A percentile compares a stretch with the other conserved stretches of the same genome.
Conservation (phyloP, 2,888 invertebrate genomes). For the Saturnia pavonia region DNA sequence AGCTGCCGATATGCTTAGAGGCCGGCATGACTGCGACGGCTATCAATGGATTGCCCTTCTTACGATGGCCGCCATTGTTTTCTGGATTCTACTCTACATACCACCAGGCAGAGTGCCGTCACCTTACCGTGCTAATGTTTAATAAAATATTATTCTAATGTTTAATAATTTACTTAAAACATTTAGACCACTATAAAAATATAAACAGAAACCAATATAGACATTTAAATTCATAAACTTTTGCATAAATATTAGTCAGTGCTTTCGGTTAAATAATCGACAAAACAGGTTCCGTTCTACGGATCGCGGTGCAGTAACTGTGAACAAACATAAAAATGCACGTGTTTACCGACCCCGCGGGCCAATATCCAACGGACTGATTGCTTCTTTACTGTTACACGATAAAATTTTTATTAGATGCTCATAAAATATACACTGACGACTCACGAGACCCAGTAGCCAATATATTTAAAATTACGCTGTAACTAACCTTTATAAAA, state of each 20-base stretch:
- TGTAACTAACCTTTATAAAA: slow-evolving; percentile 74
- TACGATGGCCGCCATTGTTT: too few relatives aligned
- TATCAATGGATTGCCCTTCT: too few relatives aligned
- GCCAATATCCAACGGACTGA: slow-evolving; percentile 79
- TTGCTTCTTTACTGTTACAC: slow-evolving; percentile 82
- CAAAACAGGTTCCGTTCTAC: slow-evolving; percentile 49
- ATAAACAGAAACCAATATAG: background rate
- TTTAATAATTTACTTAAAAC: too few relatives aligned
- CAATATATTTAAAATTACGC: slow-evolving; percentile 77
- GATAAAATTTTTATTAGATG: slow-evolving; percentile 79
- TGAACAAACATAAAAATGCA: slow-evolving; percentile 72
- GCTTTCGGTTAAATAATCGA: slow-evolving; percentile 41
- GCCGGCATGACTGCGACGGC: too few relatives aligned
- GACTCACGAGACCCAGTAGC: slow-evolving; percentile 74
- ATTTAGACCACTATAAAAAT: background rate
- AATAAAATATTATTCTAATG: too few relatives aligned
- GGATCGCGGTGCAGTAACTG: slow-evolving; percentile 63
- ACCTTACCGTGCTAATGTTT: too few relatives aligned
- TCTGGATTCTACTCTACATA: too few relatives aligned
- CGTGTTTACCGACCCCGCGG: slow-evolving; percentile 77
- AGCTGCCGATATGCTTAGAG: too few relatives aligned
- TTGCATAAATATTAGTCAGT: background rate
- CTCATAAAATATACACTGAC: slow-evolving; percentile 76
- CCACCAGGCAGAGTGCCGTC: too few relatives aligned
- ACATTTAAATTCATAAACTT: too few relatives aligned